A percentile compares a stretch with the other conserved stretches of the same genome.
These are phyloP conservation scores for Heloderma charlesbogerti DNA, from an alignment of 2,113 vertebrate genomes.

Conservation along the genomic window DNA sequence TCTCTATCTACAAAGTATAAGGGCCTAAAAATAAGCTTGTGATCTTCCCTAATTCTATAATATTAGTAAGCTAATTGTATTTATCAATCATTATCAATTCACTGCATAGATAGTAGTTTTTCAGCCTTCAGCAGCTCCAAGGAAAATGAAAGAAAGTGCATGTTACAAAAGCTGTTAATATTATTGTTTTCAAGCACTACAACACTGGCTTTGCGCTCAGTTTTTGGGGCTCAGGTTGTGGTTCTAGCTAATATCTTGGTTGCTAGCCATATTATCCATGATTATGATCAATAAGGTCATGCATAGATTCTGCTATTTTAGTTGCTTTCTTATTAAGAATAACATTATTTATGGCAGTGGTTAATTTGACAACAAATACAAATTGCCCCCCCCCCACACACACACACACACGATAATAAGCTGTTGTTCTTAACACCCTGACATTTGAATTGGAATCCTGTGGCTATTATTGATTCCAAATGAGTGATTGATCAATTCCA, in stretches of 20 bases:
- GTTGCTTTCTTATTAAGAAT: neutral
- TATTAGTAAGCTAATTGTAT: neutral
- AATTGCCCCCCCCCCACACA: neutral
- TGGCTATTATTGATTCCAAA: neutral
- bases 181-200: neutral
- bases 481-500: neutral
- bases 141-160: neutral
- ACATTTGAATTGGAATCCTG: neutral
- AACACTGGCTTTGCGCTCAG: neutral
- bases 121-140: neutral
- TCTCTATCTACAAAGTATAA: neutral
- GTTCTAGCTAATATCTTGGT: neutral
- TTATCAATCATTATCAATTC: neutral
- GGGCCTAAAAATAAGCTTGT: neutral
- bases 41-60: neutral
- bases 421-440: neutral
- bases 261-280: neutral
- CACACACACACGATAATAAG: neutral
- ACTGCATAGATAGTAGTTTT: neutral
- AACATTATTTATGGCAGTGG: neutral
- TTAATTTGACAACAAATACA: neutral
- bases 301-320: neutral
- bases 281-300: neutral
- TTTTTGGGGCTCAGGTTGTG: neutral
- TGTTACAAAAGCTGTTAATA: neutral